These are phyloP conservation scores for Campylorhamphus procurvoides DNA, from an alignment of 2,113 vertebrate genomes.

Conservation along the genomic window DNA sequence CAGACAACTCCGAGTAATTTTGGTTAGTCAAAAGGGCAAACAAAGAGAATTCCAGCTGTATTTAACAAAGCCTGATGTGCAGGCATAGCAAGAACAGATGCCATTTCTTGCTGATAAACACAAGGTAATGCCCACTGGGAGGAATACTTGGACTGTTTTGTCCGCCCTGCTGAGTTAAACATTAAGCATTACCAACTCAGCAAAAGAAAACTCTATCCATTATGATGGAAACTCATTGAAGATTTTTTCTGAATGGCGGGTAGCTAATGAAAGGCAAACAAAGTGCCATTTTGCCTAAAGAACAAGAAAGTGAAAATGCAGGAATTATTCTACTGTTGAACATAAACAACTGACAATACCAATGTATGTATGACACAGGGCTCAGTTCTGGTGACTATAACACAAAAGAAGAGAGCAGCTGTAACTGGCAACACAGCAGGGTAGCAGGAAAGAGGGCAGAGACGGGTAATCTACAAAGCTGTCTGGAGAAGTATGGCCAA, in stretches of 20 bases:
- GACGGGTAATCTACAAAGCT: not conserved
- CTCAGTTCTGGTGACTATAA: not conserved
- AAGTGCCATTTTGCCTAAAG: not conserved
- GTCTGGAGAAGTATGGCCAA: not conserved
- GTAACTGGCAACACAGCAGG: not conserved
- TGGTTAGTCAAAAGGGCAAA: not conserved
- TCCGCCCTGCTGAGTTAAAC: not conserved
- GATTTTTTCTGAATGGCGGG: constrained; percentile 5
- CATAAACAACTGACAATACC: not conserved
- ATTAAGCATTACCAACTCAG: not conserved
- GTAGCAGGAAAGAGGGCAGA: not conserved
- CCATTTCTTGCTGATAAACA: constrained; percentile 22
- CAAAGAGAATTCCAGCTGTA: not conserved
- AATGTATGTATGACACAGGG: not conserved
- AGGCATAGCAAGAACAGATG: constrained; percentile 14
- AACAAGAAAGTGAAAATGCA: not conserved
- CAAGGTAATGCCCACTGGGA: constrained; percentile 18
- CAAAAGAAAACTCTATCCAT: not conserved
- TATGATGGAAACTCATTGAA: not conserved
- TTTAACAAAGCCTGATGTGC: not conserved
- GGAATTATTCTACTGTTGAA: not conserved
- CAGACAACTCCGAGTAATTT: not conserved
- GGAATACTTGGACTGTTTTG: not conserved
- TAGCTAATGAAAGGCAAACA: constrained; percentile 4
- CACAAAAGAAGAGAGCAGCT: not conserved